Base-by-base conservation (phyloP, 2,113 vertebrate species). In the Sminthopsis crassicaudata region DNA sequence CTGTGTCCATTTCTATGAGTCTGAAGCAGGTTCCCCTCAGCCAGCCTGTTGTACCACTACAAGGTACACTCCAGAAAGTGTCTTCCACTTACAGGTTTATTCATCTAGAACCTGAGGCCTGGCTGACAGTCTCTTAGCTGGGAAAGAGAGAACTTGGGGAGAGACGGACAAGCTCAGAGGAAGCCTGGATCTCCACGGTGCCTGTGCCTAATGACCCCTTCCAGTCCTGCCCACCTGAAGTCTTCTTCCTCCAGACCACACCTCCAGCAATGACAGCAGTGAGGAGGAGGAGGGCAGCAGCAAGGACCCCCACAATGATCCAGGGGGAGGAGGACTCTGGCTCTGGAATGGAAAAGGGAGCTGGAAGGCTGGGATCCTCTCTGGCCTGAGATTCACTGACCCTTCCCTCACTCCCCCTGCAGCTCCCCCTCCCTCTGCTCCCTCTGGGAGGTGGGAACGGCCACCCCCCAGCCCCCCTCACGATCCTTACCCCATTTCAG, bases 221-320 rank as follows among this genome's bases (percentile, higher is more conserved):
- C 50, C n/a, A 3, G 12, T 3, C 46, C 55, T 89, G 46, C 27
- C 46, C 60, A 95, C 94, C 94, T 90, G 54, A 92, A 67, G 0
- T 0, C 19, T 46, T 96, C 60, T 16, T 96, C 53, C 16, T 55
- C 24, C 26, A 50, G 23, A 94, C 7, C 1, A 92, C 12, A 53
- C 8, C 26, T 91, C 27, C 67, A 16, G 1, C 0, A 0, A 9
- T 0, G 0, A 0, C 0, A 2, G 36, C 0, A 0, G 4, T 0
- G 8, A 89, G 1, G 12, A 89, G 1, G 12, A 93, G 0, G 19
- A 67, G 24, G 0, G 0, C 3, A 0, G 0, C 46, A 48, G 46
- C 2, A 16, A 10, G 0, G 0, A 7, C 55, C 22, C 12, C 22
- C 50, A 22, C 0, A 0, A 30, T 27, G 50, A 0, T 0, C 14